These are phyloP conservation scores for Anarrhichthys ocellatus DNA, from an alignment of 2,113 vertebrate genomes.

Conservation along the genomic window DNA sequence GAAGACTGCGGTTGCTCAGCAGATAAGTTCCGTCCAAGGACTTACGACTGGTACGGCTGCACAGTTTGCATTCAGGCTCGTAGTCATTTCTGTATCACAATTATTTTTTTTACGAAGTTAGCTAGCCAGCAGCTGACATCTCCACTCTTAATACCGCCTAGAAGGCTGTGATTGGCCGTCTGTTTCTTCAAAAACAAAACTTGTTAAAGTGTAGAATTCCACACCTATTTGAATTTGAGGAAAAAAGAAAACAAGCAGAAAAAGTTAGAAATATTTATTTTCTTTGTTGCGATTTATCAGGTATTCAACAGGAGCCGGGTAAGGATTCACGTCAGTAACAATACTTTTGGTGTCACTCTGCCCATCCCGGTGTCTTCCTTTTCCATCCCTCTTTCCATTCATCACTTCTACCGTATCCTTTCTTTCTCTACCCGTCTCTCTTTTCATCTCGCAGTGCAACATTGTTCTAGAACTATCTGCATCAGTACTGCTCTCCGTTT, in stretches of 20 bases:
- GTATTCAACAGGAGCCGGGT: neutral
- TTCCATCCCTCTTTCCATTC: neutral
- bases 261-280: neutral
- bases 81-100: neutral
- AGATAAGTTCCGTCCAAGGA: too few species aligned
- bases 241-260: neutral
- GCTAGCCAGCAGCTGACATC: neutral
- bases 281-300: neutral
- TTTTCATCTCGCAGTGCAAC: constrained; percentile 6
- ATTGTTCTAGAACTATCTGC: constrained; percentile 35
- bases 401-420: neutral
- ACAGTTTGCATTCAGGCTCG: neutral
- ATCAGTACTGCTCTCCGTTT: constrained; percentile 16
- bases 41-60: neutral
- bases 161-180: neutral
- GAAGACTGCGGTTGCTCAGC: neutral
- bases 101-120: neutral
- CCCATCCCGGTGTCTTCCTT: neutral
- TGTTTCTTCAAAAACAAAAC: neutral
- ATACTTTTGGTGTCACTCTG: neutral
- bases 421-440: constrained; percentile 13
- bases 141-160: neutral
- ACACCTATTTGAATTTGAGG: neutral
- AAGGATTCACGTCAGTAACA: neutral
- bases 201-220: neutral